Evolutionary conservation across 1,140 invertebrate genomes (phyloP), one percentile per base, ranked within the genome.

Genomic region (Archegozetes longisetosus): DNA sequence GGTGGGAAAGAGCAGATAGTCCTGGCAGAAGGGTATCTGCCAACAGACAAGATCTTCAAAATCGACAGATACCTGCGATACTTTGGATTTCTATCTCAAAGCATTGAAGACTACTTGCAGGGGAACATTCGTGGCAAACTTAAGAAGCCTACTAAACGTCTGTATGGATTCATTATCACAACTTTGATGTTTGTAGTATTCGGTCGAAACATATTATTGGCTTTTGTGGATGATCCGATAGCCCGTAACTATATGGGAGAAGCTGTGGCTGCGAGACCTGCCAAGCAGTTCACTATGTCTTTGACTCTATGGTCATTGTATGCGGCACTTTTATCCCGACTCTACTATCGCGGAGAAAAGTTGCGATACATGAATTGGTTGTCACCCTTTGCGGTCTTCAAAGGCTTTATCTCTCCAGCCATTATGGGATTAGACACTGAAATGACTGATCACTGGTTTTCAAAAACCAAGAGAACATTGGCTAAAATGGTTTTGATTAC

Each of bases 71-170:
- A 58, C 25, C 47, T 58, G 20, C 57, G 57, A 23, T 20, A 20
- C 47, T 58, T 29, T 58, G 57, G 57, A 12, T 58, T 58, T 23
- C 47, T 58, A 29, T 58, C 57, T n/a, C 57, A 58, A 25, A 29
- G 13, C 20, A 58, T 58, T 24, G 57, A 58, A 14, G 57, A 58
- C 17, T 58, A 58, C 32, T 4, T 58, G 13, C 57, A 58, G 48
- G 57, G 57, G 9, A 51, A 58, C 49, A 23, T 58, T 1, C 17
- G 48, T 13, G 57, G 57, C 12, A 58, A 58, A 23, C 1, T 58
- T 9, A 58, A 58, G 27, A 13, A 12, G 14, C 57, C 57, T 6
- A 50, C 57, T 3, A 20, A 27, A 22, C 57, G 57, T 3, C 48
- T 58, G 57, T 58, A 58, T 40, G 47, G 47, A 12, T 51, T 58